Evolutionary conservation across 2,888 invertebrate genomes (phyloP), one percentile per base, ranked within the genome.

Genomic region (Cataglyphis rosenhaueri): DNA sequence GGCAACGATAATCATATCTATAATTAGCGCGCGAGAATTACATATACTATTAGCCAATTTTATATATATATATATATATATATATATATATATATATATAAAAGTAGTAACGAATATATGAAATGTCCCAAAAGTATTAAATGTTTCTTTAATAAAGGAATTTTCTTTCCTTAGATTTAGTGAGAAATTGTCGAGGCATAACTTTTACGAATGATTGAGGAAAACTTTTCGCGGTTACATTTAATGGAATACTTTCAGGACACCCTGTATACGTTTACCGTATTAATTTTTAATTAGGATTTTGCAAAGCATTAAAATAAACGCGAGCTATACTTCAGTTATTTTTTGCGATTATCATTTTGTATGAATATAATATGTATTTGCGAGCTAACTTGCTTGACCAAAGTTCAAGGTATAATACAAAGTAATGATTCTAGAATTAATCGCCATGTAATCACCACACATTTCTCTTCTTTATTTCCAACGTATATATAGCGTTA

Each of bases 381-480:
- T 70, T 32, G 32, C 71, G 0, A 57, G 9, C 25, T 35, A 25
- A 52, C 8, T 25, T 48, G 44, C 35, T 59, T 35, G 35, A 18
- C 12, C 32, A 25, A 79, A 44, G 32, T 78, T 18, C 41, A 12
- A 66, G 9, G 6, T 32, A 71, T 79, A 71, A 44, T 79, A 61
- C 78, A 78, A 79, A 71, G 41, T 35, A 35, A 21, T 15, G 3
- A 79, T 70, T 41, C 25, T 25, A 18, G 10, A 1, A n/a, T 66
- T 52, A 38, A n/a, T 52, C 44, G 44, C 44, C 12, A 65, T 35
- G 29, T 79, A 48, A 74, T 75, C 12, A 55, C 65, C 68, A 41
- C 52, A 78, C 25, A 18, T 64, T 78, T 41, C 70, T 73, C 82
- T 65, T 65, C 59, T 89, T 89, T 89, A 89, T 85, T 85, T 83